phyloP scores from a whole-genome alignment of 2,797 vertebrate species.

The Fundulus diaphanus region DNA sequence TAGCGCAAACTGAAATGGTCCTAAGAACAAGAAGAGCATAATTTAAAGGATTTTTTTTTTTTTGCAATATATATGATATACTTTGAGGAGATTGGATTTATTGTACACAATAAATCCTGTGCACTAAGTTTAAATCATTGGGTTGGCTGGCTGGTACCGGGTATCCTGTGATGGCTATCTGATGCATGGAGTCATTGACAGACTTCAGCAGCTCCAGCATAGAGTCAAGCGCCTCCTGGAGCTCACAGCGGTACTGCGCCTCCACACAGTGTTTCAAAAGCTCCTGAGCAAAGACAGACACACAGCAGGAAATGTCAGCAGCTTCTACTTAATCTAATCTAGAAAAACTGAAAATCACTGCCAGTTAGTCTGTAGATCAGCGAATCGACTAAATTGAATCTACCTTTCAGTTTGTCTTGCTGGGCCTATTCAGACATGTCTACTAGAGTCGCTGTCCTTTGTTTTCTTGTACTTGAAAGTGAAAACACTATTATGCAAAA shows the following conservation, averaged over 20 bases:
- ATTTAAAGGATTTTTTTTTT: background rate
- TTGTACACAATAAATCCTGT: background rate
- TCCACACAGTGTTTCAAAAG: conserved; percentile 90
- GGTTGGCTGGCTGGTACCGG: conserved; percentile 76
- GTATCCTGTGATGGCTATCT: conserved; percentile 95
- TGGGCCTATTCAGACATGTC: conserved; percentile 3
- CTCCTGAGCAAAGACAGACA: conserved; percentile 80
- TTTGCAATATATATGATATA: background rate
- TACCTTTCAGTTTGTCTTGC: conserved; percentile 6
- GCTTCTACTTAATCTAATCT: conserved; percentile 25
- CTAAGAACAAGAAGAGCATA: background rate
- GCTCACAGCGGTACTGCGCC: conserved; percentile 83
- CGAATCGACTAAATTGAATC: conserved; percentile 15
- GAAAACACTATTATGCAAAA: background rate
- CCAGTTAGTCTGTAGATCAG: conserved; percentile 19
- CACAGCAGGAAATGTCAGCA: conserved; percentile 29
- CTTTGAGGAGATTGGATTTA: background rate
- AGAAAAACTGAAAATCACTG: conserved; percentile 5
- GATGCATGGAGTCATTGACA: conserved; percentile 99
- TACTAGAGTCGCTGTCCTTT: background rate
- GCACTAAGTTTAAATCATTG: background rate
- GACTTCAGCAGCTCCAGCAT: conserved; percentile 96
- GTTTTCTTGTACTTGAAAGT: background rate
- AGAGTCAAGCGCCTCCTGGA: conserved; percentile 91
- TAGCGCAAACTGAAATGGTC: background rate